Evolutionary conservation across 1,140 invertebrate genomes (phyloP), one percentile per base, ranked within the genome.

Genomic region (Bursaphelenchus mucronatus): DNA sequence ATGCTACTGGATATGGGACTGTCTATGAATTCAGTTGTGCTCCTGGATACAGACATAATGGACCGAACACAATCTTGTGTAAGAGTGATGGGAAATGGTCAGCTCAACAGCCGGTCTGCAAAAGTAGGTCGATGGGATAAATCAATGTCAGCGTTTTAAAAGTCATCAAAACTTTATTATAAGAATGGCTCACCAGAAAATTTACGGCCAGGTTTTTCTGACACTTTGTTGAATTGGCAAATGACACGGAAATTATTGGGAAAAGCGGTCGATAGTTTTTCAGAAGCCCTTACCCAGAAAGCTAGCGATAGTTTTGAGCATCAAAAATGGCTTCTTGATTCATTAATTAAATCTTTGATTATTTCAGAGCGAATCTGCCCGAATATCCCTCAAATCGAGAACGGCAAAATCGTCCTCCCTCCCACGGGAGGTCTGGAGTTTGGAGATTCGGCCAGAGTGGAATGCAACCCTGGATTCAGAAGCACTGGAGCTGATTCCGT

Each of bases 61-160:
- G 93, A 41, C 87, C 90, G 79, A 90, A 91, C 40, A 90, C 92
- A 3, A 87, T 97, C 46, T 86, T 94, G 15, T 97, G 94, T 81
- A 92, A 91, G 89, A 90, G 90, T 74, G 92, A 95, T 80, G 94
- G 94, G 30, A 92, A 91, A 8, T 97, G 94, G 94, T 94, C 91
- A 47, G 89, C 90, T 54, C 86, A 89, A 64, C 90, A 93, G 13
- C 93, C 94, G 13, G 87, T 86, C 6, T 97, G 94, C 82, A 87
- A 89, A 62, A 87, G 91, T 86, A 85, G 86, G 86, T 83, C 49
- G 56, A 17, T 2, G 15, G 1, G 53, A 1, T 55, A n/a, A 55
- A 30, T n/a, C 53, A 30, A 30, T 30, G 5, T 30, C n/a, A n/a
- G n/a, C n/a, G n/a, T n/a, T n/a, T n/a, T n/a, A n/a, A n/a, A n/a